Evolutionary conservation across 2,113 vertebrate species (phyloP).

Genomic region (Microcebus ravelobensis): DNA sequence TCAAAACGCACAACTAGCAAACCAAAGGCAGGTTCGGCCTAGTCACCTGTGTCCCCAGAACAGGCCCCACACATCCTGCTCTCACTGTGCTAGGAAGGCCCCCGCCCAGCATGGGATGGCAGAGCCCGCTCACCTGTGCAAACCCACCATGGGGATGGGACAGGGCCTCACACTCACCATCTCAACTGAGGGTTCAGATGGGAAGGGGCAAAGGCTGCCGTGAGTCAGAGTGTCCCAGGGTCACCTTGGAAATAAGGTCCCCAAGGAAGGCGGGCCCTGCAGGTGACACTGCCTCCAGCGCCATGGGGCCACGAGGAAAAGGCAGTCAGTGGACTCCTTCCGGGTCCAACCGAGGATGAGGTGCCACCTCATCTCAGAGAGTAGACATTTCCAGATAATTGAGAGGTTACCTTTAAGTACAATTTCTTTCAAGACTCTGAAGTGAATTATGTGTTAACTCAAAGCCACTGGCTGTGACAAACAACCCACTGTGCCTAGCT

Average conservation of each 20-base stretch:
- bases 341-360: background rate
- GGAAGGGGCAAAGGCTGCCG: background rate
- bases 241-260: background rate
- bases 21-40: fast-evolving
- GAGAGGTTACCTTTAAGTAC: background rate
- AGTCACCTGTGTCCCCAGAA: background rate
- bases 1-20: background rate
- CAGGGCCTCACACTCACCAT: background rate
- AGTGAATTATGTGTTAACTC: too few species aligned
- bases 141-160: background rate
- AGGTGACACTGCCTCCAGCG: background rate
- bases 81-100: too few species aligned
- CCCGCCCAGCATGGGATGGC: background rate
- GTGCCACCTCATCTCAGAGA: fast-evolving
- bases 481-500: background rate
- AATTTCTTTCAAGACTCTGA: background rate
- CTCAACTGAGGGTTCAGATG: background rate
- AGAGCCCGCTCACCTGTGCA: background rate
- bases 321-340: background rate
- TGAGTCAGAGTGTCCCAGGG: too few species aligned
- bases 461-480: too few species aligned
- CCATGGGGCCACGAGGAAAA: fast-evolving
- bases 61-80: background rate
- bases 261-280: background rate
- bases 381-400: fast-evolving